These are phyloP conservation scores for Netelia melanura DNA, from an alignment of 2,888 invertebrate genomes.

Conservation along the genomic window DNA sequence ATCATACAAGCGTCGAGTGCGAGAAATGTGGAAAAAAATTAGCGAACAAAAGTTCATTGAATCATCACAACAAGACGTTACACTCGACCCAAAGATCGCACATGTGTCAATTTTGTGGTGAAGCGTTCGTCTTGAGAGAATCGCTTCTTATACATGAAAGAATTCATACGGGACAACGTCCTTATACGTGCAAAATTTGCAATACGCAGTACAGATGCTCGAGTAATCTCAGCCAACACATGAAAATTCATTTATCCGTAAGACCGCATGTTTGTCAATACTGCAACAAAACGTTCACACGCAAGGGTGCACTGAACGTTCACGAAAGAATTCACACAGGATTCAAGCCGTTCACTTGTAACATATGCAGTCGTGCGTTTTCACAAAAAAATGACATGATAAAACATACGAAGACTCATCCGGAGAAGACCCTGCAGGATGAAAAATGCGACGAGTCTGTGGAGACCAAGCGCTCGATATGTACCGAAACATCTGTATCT, in stretches of 20 bases:
- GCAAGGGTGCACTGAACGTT: constrained; percentile 78
- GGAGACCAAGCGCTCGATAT: constrained; percentile 65
- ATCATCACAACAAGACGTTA: constrained; percentile 83
- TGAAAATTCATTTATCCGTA: constrained; percentile 77
- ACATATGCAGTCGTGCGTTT: constrained; percentile 77
- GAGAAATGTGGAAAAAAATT: constrained; percentile 79
- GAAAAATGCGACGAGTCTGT: constrained; percentile 72
- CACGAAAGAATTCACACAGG: constrained; percentile 81
- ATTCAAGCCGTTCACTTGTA: constrained; percentile 78
- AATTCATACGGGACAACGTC: constrained; percentile 82
- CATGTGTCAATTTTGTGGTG: constrained; percentile 84
- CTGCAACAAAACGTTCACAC: constrained; percentile 78
- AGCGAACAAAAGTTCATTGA: constrained; percentile 78
- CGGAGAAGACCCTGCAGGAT: constrained; percentile 59
- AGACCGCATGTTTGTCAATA: constrained; percentile 77
- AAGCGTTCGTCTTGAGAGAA: constrained; percentile 83
- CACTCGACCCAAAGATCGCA: constrained; percentile 84
- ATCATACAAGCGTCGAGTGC: constrained; percentile 74
- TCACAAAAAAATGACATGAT: constrained; percentile 81
- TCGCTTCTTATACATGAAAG: constrained; percentile 83
- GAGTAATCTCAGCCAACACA: constrained; percentile 81
- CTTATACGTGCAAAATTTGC: constrained; percentile 79
- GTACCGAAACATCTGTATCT: constrained; percentile 68
- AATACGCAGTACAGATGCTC: constrained; percentile 80
- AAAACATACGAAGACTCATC: constrained; percentile 79